Conservation (phyloP, 2,888 invertebrate genomes). For the Dynastes grantii region DNA sequence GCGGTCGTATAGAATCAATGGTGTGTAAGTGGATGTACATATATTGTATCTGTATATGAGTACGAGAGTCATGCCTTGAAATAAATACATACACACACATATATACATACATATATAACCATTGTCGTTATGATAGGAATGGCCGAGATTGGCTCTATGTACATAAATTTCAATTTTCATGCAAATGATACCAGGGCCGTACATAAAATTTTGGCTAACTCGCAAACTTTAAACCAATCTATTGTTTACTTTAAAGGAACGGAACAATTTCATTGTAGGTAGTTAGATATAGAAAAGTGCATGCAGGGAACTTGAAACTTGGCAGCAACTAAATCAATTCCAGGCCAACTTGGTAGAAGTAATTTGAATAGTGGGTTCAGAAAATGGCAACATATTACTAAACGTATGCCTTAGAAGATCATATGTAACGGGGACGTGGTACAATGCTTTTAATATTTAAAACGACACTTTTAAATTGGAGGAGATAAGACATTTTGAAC, state of each 20-base stretch:
- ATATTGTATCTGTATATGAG: background rate
- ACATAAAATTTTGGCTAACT: constrained; percentile 12
- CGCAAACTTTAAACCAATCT: constrained; percentile 5
- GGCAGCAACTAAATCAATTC: no score
- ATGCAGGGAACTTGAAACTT: no score
- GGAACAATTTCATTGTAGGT: background rate
- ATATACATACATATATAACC: background rate
- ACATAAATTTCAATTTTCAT: constrained; percentile 41
- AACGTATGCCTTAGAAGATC: no score
- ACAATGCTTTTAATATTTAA: no score
- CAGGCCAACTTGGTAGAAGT: no score
- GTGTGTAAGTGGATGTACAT: constrained; percentile 30
- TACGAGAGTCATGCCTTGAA: constrained; percentile 16
- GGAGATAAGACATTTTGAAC: no score
- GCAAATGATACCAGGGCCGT: constrained; percentile 18
- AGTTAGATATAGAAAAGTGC: no score
- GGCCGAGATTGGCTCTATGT: constrained; percentile 1
- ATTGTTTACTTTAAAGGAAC: background rate
- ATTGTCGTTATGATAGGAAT: background rate
- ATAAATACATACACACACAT: constrained; percentile 24
- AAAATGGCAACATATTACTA: no score
- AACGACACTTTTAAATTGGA: no score
- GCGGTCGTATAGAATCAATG: constrained; percentile 41
- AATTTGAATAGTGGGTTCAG: no score
- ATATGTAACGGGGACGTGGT: no score